phyloP scores from a whole-genome alignment of 1,140 invertebrate genomes.

The Ridgeia piscesae region DNA sequence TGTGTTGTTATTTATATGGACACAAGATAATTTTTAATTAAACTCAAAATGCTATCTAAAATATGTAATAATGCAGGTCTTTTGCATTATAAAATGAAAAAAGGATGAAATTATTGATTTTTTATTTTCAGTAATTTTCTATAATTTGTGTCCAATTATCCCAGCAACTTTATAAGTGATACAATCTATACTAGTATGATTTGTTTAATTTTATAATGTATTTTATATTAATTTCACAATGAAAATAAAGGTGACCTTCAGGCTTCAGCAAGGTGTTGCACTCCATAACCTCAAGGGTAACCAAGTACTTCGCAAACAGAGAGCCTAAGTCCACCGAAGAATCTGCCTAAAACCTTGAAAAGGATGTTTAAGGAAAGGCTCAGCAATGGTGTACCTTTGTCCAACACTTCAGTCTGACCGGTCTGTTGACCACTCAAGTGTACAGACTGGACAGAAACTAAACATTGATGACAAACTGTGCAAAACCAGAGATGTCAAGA shows the following conservation, averaged over 20 bases:
- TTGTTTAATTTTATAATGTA: not conserved
- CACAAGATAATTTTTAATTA: not conserved
- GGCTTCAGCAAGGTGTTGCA: not conserved
- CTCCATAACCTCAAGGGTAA: not conserved
- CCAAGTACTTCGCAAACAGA: not conserved
- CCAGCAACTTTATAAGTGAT: not conserved
- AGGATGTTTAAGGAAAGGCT: not conserved
- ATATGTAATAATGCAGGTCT: not conserved
- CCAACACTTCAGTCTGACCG: not conserved
- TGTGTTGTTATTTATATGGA: not conserved
- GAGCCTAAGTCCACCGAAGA: not conserved
- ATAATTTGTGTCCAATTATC: not conserved
- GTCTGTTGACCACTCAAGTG: not conserved
- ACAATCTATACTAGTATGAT: not conserved
- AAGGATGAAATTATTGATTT: not conserved
- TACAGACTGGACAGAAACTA: not conserved
- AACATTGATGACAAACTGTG: not conserved
- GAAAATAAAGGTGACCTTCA: not conserved
- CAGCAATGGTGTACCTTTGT: not conserved
- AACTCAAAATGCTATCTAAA: not conserved
- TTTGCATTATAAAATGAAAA: not conserved
- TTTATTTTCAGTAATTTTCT: too few species aligned
- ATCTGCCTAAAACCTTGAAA: not conserved
- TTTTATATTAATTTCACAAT: not conserved
- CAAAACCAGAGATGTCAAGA: not conserved